These are phyloP conservation scores for Coelogynopora nodosa DNA, from an alignment of 2,888 invertebrate species.

Conservation along the genomic window DNA sequence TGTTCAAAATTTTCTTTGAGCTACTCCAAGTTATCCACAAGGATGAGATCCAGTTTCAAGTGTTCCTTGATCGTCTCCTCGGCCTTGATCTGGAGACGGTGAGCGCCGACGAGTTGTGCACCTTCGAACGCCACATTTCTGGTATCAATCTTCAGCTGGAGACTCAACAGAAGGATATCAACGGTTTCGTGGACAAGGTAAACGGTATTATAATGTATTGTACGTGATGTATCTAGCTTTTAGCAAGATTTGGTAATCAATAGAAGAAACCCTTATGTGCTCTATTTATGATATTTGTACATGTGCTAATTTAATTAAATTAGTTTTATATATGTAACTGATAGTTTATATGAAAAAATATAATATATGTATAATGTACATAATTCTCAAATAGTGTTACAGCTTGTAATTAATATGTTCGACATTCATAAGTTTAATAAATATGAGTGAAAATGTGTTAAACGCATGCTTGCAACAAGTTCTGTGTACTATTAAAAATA, in stretches of 20 bases:
- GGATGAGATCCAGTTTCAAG: slow-evolving; percentile 39
- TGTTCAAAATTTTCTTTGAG: slow-evolving; percentile 13
- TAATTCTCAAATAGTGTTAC: no score
- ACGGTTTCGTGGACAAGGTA: slow-evolving; percentile 12
- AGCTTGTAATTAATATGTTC: no score
- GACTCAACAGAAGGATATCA: background rate
- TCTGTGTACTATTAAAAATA: no score
- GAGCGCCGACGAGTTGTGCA: slow-evolving; percentile 21
- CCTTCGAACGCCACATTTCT: background rate
- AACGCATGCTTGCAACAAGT: no score
- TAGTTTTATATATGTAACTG: no score
- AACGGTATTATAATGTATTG: background rate
- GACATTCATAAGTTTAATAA: no score
- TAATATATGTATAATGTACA: no score
- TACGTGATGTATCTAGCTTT: background rate
- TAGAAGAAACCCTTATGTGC: background rate
- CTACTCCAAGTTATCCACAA: slow-evolving; percentile 17
- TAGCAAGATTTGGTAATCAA: background rate
- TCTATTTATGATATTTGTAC: no score
- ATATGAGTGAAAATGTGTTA: no score
- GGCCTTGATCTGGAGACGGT: slow-evolving; percentile 36
- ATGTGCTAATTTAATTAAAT: no score
- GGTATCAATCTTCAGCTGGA: slow-evolving; percentile 1
- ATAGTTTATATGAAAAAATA: no score
- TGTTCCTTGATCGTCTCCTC: slow-evolving; percentile 33